Conservation (phyloP, 2,888 invertebrate species). For the Melieria crassipennis region DNA sequence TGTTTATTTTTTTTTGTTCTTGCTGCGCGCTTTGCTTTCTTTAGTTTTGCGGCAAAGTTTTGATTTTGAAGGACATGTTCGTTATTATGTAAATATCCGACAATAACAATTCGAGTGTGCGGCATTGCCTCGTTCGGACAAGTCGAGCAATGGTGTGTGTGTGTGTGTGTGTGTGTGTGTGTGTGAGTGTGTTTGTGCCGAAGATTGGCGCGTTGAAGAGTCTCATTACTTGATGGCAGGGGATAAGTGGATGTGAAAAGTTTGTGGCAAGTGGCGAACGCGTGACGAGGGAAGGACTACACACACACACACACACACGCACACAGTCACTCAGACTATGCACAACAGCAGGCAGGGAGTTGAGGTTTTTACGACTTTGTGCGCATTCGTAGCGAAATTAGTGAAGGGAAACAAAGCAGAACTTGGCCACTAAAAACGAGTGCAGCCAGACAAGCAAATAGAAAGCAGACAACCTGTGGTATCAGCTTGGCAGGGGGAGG, state of each 20-base stretch:
- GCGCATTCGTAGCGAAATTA: background rate
- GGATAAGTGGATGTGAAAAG: too few relatives aligned
- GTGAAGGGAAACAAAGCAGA: background rate
- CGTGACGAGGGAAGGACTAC: too few relatives aligned
- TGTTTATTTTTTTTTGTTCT: constrained; percentile 10
- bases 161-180: constrained; percentile 47
- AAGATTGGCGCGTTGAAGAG: constrained; percentile 54
- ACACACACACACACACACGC: too few relatives aligned
- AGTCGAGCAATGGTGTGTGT: constrained; percentile 44
- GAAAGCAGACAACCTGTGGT: constrained; percentile 39
- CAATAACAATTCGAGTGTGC: constrained; percentile 25
- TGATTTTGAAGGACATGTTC: constrained; percentile 35
- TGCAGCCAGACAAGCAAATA: constrained; percentile 40
- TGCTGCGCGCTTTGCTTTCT: background rate
- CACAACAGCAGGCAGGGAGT: background rate
- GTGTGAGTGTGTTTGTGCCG: constrained; percentile 32
- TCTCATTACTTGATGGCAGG: constrained; percentile 57
- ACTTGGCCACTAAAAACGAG: background rate
- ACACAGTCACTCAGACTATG: background rate
- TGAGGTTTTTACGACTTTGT: background rate
- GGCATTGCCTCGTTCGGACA: background rate
- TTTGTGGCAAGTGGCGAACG: too few relatives aligned
- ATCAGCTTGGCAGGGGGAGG: constrained; percentile 9
- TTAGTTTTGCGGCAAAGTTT: constrained; percentile 23
- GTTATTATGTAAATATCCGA: constrained; percentile 41